These are phyloP conservation scores for Pentamera pediparva DNA, from an alignment of 53 echinoderm and acorn worm species.

Conservation along the genomic window DNA sequence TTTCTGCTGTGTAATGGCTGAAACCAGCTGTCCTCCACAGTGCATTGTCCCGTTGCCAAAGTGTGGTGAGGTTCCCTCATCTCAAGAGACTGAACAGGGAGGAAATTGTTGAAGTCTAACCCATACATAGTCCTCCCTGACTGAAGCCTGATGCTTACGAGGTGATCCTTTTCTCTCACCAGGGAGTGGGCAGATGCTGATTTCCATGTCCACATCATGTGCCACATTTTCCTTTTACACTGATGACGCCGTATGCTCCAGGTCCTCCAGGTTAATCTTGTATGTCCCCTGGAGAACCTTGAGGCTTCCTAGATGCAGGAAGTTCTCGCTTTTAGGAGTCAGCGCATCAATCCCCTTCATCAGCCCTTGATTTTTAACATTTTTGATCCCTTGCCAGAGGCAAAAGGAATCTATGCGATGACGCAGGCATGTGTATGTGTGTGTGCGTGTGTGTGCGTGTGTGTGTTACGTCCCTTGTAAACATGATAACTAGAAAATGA, in stretches of 20 bases:
- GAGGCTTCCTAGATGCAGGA: too few species aligned
- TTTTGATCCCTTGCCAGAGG: too few species aligned
- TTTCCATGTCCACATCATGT: conserved; percentile 21
- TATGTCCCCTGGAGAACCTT: too few species aligned
- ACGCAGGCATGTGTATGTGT: too few species aligned
- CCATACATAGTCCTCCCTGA: conserved; percentile 18
- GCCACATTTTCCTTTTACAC: background rate
- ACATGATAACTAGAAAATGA: too few species aligned
- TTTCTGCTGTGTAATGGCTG: background rate
- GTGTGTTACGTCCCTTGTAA: too few species aligned
- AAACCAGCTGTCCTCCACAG: background rate
- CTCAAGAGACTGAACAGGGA: conserved; percentile 20
- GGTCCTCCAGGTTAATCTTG: too few species aligned
- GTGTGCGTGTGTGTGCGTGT: too few species aligned
- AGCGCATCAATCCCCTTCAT: too few species aligned
- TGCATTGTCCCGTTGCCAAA: conserved; percentile 29
- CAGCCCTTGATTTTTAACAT: too few species aligned
- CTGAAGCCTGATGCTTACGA: conserved; percentile 48
- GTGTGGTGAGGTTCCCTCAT: conserved; percentile 24
- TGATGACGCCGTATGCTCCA: background rate
- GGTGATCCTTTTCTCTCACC: conserved; percentile 41
- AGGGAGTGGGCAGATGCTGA: conserved; percentile 36
- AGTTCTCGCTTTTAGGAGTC: too few species aligned
- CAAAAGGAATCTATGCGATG: too few species aligned
- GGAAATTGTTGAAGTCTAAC: conserved; percentile 27